Conservation (phyloP, 2,797 vertebrate genomes). For the Lagodon rhomboides region DNA sequence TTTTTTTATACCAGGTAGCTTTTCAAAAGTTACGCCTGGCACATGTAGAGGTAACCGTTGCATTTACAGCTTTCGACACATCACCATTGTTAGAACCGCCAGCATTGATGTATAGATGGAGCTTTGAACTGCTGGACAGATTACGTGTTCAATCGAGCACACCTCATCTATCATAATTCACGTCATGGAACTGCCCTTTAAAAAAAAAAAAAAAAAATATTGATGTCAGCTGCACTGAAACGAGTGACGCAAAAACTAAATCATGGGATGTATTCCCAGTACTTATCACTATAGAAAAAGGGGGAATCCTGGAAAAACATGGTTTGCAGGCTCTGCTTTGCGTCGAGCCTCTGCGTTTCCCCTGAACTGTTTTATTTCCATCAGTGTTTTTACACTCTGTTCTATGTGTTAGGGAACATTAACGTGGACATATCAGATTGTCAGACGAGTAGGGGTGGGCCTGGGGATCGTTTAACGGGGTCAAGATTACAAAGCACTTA, state of each 20-base stretch:
- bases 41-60: constrained; percentile 17
- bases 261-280: constrained; percentile 38
- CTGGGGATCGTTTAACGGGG: constrained; percentile 65
- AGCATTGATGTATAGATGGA: constrained; percentile 56
- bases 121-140: constrained; percentile 77
- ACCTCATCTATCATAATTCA: constrained; percentile 50
- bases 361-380: constrained; percentile 60
- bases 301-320: constrained; percentile 53
- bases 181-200: constrained; percentile 72
- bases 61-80: constrained; percentile 52
- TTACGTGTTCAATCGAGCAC: constrained; percentile 45
- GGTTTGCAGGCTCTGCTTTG: constrained; percentile 43
- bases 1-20: constrained; percentile 22
- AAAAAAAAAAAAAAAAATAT: constrained; percentile 67
- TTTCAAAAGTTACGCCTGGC: constrained; percentile 31
- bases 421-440: constrained; percentile 76
- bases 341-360: constrained; percentile 54
- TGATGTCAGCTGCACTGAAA: constrained; percentile 71
- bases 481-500: constrained; percentile 92
- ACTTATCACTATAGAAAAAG: constrained; percentile 45
- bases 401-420: constrained; percentile 59
- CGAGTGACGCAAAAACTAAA: constrained; percentile 41
- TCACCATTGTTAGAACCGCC: constrained; percentile 30
- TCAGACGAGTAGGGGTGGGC: constrained; percentile 53
- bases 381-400: constrained; percentile 55